Base-by-base conservation (phyloP, 1,140 invertebrate species). In the Dendroctonus ponderosae region DNA sequence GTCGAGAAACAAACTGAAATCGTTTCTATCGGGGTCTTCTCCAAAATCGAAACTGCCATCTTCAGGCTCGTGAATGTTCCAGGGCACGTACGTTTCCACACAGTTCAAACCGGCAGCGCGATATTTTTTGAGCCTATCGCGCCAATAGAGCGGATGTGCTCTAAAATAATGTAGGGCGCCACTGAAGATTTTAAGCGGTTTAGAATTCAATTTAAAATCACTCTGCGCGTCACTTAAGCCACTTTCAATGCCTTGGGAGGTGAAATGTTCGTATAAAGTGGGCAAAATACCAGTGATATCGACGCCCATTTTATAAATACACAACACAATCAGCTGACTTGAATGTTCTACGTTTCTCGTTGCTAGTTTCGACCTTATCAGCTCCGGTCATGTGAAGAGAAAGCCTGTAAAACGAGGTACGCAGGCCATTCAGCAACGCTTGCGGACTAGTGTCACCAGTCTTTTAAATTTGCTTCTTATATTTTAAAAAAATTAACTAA, bases 111-210 rank as follows among this genome's bases (percentile, higher is more conserved):
- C 96, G 58, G 71, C 71, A n/a, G 89, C 87, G 77, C 89, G 84
- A 70, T 96, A 85, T 78, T 94, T 94, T 51, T 83, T 76, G 49
- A 98, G 79, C 68, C 71, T 51, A 48, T 72, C 71, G 38, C 65
- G 51, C 71, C 71, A 72, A 58, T 72, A 91, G 46, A 84, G 81
- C 43, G 84, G 84, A 3, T 93, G 93, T 0, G 94, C 84, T 7
- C 96, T 84, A 75, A 94, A 96, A 77, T 97, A 98, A 78, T 98
- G 95, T 67, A 98, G 85, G 54, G 93, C 93, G 0, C 96, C 96
- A 59, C 75, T 76, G 62, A 68, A 76, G 7, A 77, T 61, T 9
- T 70, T 71, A 9, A 77, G 72, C 40, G 75, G 75, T 52, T 70
- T 71, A 37, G 65, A 50, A 59, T 77, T 77, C 11, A 77, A 64